phyloP scores from a whole-genome alignment of 2,113 vertebrate genomes.

The Ameiurus melas region DNA sequence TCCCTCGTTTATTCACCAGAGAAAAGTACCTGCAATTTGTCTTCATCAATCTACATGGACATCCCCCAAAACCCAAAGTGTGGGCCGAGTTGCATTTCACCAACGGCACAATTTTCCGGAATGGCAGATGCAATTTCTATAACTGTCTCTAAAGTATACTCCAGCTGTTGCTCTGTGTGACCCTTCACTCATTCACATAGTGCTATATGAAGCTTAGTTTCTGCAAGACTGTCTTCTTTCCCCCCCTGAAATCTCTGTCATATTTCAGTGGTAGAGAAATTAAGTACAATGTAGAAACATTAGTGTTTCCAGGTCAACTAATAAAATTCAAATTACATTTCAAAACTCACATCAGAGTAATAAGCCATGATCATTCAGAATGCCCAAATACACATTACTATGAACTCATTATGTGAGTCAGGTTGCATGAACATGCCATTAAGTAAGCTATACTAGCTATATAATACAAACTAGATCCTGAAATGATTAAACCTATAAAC shows the following conservation, averaged over 20 bases:
- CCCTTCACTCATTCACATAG: conserved; percentile 67
- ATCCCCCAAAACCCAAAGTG: conserved; percentile 69
- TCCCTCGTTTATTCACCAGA: conserved; percentile 49
- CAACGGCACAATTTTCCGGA: conserved; percentile 77
- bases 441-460: background rate
- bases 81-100: conserved; percentile 73
- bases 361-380: background rate
- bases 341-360: background rate
- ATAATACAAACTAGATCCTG: background rate
- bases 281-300: conserved; percentile 48
- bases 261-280: conserved; percentile 57
- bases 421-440: background rate
- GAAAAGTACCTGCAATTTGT: conserved; percentile 71
- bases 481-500: background rate
- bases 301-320: background rate
- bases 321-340: conserved; percentile 9
- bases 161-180: conserved; percentile 71
- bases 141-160: conserved; percentile 70
- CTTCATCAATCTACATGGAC: conserved; percentile 77
- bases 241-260: conserved; percentile 45
- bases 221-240: conserved; percentile 64
- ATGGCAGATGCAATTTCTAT: conserved; percentile 80
- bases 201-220: conserved; percentile 54
- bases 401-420: background rate
- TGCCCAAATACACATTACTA: background rate